Evolutionary conservation across 2,797 vertebrate species (phyloP), one percentile per base, ranked within the genome.

Genomic region (Petrocephalus schoutedeni): DNA sequence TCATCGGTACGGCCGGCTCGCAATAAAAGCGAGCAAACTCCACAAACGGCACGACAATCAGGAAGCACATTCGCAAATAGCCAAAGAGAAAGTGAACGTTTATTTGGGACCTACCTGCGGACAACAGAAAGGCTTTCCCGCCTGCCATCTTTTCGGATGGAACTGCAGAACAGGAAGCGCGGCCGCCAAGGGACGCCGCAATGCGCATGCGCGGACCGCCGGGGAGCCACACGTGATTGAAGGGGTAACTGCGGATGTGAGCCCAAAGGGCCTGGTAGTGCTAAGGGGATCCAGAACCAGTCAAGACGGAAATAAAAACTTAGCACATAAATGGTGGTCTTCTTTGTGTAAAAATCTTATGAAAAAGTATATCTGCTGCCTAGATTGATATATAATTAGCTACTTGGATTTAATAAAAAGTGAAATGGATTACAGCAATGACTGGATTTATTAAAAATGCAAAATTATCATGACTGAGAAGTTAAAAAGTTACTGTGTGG

Each of bases 151-250:
- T 91, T 94, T 54, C 93, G 91, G 92, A 19, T 89, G 90, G 91
- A 90, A 92, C 91, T 90, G 88, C 89, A 90, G 92, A 94, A 90
- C 95, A 94, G 95, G 94, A 95, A 95, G 91, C 93, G 87, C 91
- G 92, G 49, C 86, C 45, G 91, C 91, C 41, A 88, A 90, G 90
- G 2, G 19, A 0, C 14, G 1, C 0, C 0, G 10, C 0, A 28
- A 0, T 89, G 91, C 91, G 94, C 95, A 93, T 95, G 95, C 93
- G 95, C 91, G 1, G 0, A 8, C 0, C 88, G 23, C 91, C 91
- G 89, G 86, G 74, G 19, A 45, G 2, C 19, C 3, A 41, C 36
- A 61, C 10, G 82, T 85, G 61, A 88, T 32, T 57, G 59, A 53
- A n/a, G 51, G 59, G 45, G 45, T 67, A 19, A 45, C 54, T 8